These are phyloP conservation scores for Seriola aureovittata DNA, from an alignment of 2,113 vertebrate genomes.

Conservation along the genomic window DNA sequence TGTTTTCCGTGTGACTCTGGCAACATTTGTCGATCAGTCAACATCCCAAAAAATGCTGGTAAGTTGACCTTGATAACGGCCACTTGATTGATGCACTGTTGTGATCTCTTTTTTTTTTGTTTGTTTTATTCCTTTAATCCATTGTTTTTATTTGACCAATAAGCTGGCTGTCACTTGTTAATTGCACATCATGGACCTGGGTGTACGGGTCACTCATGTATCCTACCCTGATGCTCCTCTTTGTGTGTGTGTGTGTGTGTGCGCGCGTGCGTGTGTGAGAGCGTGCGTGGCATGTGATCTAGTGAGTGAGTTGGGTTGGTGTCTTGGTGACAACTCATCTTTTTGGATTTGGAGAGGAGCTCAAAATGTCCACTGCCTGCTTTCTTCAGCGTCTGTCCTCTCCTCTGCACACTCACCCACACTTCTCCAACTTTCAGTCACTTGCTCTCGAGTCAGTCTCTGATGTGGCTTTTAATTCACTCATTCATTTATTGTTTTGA, in stretches of 20 bases:
- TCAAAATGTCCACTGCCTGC: slow-evolving; percentile 78
- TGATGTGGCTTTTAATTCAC: slow-evolving; percentile 49
- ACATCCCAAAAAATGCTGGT: slow-evolving; percentile 91
- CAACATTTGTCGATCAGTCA: slow-evolving; percentile 88
- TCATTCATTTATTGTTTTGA: slow-evolving; percentile 15
- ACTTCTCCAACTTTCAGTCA: slow-evolving; percentile 65
- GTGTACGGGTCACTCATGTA: slow-evolving; percentile 80
- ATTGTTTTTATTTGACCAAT: slow-evolving; percentile 81
- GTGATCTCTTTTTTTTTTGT: slow-evolving; percentile 67
- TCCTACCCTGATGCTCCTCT: slow-evolving; percentile 71
- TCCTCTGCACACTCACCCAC: slow-evolving; percentile 72
- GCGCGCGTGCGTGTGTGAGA: slow-evolving; percentile 18
- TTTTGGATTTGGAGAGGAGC: slow-evolving; percentile 67
- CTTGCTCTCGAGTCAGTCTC: slow-evolving; percentile 53
- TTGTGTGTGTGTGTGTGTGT: slow-evolving; percentile 32
- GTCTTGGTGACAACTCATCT: slow-evolving; percentile 62
- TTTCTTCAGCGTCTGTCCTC: slow-evolving; percentile 69
- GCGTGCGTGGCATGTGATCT: slow-evolving; percentile 27
- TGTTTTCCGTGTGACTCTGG: slow-evolving; percentile 87
- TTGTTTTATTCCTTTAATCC: slow-evolving; percentile 63
- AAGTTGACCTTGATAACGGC: slow-evolving; percentile 85
- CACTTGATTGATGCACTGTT: slow-evolving; percentile 85
- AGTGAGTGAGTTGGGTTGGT: slow-evolving; percentile 60
- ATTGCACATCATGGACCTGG: slow-evolving; percentile 82
- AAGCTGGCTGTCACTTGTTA: slow-evolving; percentile 82